Evolutionary conservation across 2,888 invertebrate genomes (phyloP), one percentile per base, ranked within the genome.

Genomic region (Caenorhabditis zanzibari): DNA sequence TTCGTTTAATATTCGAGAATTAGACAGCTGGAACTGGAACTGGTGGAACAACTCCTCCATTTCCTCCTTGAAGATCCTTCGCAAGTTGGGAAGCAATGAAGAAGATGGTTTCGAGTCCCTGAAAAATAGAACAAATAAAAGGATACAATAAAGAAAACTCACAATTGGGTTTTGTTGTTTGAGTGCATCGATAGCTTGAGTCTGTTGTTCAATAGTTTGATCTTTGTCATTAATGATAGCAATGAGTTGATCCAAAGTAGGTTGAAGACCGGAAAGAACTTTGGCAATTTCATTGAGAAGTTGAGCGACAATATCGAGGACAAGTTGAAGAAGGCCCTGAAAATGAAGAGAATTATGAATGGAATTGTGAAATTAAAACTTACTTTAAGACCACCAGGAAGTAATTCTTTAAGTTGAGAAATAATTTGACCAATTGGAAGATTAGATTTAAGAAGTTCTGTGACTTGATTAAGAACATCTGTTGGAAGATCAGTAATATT

Each of bases 21-120:
- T 54, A 54, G 26, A 54, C 54, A 26, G 26, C 24, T 26, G 54
- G 54, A 54, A 22, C 26, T 54, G 32, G 7, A 32, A 58, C 58
- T 32, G 28, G n/a, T 32, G n/a, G 32, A n/a, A 28, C 58, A 12
- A 38, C 38, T 38, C 38, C 38, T 32, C 32, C 32, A 32, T 32
- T 32, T 32, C 32, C 32, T 38, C 38, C 38, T 38, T 6, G 38
- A 38, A 38, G 38, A 12, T 2, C 2, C n/a, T n/a, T n/a, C n/a
- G 19, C 10, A 3, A 19, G 16, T 47, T 47, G 16, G 4, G 16
- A 47, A 47, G n/a, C n/a, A n/a, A 47, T 47, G n/a, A n/a, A 47
- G 47, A 19, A n/a, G 19, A 19, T 19, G 19, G n/a, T 47, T 2
- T 19, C 10, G 5, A 47, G 5, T 5, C n/a, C 19, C 16, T 19